A percentile compares a stretch with the other conserved stretches of the same genome.
Conservation (phyloP, 2,888 invertebrate species). For the Platycheirus rosarum region DNA sequence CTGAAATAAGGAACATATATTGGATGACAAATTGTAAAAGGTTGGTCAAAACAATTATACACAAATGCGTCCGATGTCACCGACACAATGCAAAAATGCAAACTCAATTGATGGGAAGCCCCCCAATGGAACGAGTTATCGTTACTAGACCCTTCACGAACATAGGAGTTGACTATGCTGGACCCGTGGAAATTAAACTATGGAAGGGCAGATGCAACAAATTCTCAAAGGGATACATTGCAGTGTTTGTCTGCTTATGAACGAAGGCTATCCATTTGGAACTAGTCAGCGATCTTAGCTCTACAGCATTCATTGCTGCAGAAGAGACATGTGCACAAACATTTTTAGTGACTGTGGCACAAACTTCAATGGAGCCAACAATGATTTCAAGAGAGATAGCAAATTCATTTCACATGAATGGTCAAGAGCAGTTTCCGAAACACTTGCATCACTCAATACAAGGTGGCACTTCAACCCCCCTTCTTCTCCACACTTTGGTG, state of each 20-base stretch:
- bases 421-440: not conserved
- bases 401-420: constrained; percentile 1
- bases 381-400: constrained; percentile 12
- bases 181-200: constrained; percentile 10
- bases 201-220: constrained; percentile 13
- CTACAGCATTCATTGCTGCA: not conserved
- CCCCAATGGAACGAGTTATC: constrained; percentile 11
- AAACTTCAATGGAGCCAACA: constrained; percentile 27
- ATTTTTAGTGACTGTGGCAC: constrained; percentile 32
- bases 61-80: constrained; percentile 60
- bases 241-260: not conserved
- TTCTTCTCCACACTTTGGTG: constrained; percentile 31
- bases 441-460: not conserved
- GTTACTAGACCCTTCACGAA: constrained; percentile 15
- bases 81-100: constrained; percentile 15
- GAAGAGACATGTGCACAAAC: constrained; percentile 13
- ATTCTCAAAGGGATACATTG: constrained; percentile 3
- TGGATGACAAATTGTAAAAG: constrained; percentile 6
- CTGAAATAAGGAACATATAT: constrained; percentile 9
- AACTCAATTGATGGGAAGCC: constrained; percentile 8
- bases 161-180: constrained; percentile 22
- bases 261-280: constrained; percentile 9
- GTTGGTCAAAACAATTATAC: constrained; percentile 16
- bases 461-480: constrained; percentile 47
- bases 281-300: not conserved